Conservation (phyloP, 2,113 vertebrate species). For the Pseudolaguvia tuberculata region DNA sequence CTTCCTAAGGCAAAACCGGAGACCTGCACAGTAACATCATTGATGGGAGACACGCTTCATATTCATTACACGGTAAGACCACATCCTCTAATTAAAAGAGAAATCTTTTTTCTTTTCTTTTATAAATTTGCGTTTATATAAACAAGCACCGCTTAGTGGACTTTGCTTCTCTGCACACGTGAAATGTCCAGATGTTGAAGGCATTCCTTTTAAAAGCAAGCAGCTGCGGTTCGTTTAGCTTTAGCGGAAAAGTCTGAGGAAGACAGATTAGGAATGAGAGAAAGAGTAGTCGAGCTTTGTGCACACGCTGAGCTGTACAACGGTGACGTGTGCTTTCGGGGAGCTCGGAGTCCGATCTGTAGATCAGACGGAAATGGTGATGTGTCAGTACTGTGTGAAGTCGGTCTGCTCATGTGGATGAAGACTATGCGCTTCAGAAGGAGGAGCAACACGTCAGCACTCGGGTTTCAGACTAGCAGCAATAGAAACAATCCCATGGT, state of each 20-base stretch:
- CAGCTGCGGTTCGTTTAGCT: not conserved
- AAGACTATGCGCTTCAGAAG: slow-evolving; percentile 43
- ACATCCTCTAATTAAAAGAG: not conserved
- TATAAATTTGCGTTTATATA: not conserved
- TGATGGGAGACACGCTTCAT: slow-evolving; percentile 80
- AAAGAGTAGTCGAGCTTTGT: not conserved
- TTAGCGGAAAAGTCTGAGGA: not conserved
- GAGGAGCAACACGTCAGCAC: slow-evolving; percentile 85
- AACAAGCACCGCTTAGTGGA: slow-evolving; percentile 19
- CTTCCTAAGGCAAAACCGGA: slow-evolving; percentile 70
- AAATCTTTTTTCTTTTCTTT: not conserved
- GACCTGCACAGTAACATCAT: slow-evolving; percentile 73
- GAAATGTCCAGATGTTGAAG: slow-evolving; percentile 24
- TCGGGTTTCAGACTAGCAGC: slow-evolving; percentile 28
- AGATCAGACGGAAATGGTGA: slow-evolving; percentile 22
- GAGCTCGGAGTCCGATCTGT: not conserved
- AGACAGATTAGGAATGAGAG: slow-evolving; percentile 17
- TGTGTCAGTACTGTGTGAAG: slow-evolving; percentile 32
- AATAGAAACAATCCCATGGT: too few relatives aligned
- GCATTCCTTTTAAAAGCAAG: not conserved
- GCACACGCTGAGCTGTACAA: not conserved
- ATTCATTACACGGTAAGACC: slow-evolving; percentile 89
- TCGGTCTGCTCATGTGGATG: not conserved
- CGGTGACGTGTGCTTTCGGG: slow-evolving; percentile 26
- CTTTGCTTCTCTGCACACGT: not conserved